Percentiles rank a stretch among this genome's conserved stretches.
Evolutionary conservation across 2,888 invertebrate genomes (phyloP).

Genomic region (Sminthurinus aureus): DNA sequence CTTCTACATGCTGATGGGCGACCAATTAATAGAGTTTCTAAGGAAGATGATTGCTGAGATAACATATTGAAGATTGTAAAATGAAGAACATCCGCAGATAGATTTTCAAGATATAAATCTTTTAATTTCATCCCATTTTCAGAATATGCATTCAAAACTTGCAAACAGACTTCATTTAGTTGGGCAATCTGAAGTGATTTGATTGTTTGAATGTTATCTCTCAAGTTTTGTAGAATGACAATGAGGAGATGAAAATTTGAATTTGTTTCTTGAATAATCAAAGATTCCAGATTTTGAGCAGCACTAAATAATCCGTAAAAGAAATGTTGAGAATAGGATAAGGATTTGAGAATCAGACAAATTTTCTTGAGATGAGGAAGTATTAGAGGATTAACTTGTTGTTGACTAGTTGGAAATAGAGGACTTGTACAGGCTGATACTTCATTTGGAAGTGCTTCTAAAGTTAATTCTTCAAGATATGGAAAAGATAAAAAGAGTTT

Average conservation of each 20-base stretch:
- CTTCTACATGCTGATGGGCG: conserved; percentile 33
- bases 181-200: conserved; percentile 23
- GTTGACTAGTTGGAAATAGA: not conserved
- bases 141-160: conserved; percentile 27
- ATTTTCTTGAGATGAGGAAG: conserved; percentile 30
- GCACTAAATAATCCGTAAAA: conserved; percentile 29
- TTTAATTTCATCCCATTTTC: conserved; percentile 27
- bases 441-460: conserved; percentile 26
- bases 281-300: conserved; percentile 12
- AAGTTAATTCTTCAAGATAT: conserved; percentile 11
- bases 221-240: conserved; percentile 13
- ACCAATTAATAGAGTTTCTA: conserved; percentile 28
- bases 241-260: conserved; percentile 27
- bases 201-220: not conserved
- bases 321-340: conserved; percentile 18
- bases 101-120: conserved; percentile 29
- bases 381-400: not conserved
- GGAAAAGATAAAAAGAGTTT: conserved; percentile 7
- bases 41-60: conserved; percentile 5
- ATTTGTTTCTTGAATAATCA: conserved; percentile 24
- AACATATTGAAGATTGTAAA: conserved; percentile 21
- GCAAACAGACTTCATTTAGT: conserved; percentile 21
- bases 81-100: conserved; percentile 26
- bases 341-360: conserved; percentile 17
- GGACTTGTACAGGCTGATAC: conserved; percentile 25